A percentile compares a stretch with the other conserved stretches of the same genome.
phyloP scores from a whole-genome alignment of 1,140 invertebrate genomes.

The Pomacea maculata region DNA sequence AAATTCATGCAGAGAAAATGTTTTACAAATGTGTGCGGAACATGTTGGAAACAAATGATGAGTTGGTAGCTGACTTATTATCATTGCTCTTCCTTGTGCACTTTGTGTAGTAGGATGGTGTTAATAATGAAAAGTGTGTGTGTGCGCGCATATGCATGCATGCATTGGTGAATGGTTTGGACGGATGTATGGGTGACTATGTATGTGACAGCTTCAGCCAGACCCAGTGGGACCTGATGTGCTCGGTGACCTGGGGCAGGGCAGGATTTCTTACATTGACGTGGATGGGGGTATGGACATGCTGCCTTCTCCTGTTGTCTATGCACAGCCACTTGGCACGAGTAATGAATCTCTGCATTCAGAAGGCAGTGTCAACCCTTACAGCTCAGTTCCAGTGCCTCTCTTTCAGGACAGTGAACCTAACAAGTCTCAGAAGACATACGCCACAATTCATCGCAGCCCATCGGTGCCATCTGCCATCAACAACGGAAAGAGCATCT shows the following conservation, averaged over 20 bases:
- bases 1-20: neutral
- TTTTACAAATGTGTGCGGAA: too few species aligned
- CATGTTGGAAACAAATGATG: too few species aligned
- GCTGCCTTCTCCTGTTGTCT: slow-evolving; percentile 30
- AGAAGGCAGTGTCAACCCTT: slow-evolving; percentile 23
- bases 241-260: slow-evolving; percentile 23
- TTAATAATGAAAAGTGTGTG: too few species aligned
- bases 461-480: slow-evolving; percentile 17
- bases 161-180: too few species aligned
- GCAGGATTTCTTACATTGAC: slow-evolving; percentile 52
- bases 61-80: too few species aligned
- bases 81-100: too few species aligned
- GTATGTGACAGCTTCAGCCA: neutral
- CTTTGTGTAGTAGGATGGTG: too few species aligned
- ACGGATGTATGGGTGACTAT: too few species aligned
- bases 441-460: slow-evolving; percentile 30
- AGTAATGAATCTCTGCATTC: neutral
- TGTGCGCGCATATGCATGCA: too few species aligned
- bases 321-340: slow-evolving; percentile 32
- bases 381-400: slow-evolving; percentile 25
- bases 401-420: neutral
- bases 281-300: slow-evolving; percentile 33
- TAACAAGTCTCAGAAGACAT: neutral
- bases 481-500: slow-evolving; percentile 17
- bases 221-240: slow-evolving; percentile 13